Evolutionary conservation across 1,140 invertebrate genomes (phyloP).

Genomic region (Lycorma delicatula): DNA sequence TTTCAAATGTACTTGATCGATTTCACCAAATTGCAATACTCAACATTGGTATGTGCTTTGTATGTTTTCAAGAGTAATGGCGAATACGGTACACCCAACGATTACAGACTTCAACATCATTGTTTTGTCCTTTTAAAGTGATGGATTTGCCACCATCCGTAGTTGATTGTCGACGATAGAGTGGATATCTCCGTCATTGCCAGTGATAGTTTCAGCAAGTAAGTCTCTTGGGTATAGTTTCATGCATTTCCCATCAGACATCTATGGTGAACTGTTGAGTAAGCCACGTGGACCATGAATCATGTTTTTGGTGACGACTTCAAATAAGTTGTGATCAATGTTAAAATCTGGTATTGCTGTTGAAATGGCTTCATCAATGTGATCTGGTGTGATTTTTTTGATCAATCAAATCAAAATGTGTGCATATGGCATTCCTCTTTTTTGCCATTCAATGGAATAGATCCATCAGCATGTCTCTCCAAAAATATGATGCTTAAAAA

Average conservation of each 20-base stretch:
- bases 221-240: neutral
- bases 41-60: too few relatives aligned
- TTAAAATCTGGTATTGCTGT: too few relatives aligned
- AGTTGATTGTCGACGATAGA: too few relatives aligned
- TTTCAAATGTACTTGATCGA: conserved; percentile 29
- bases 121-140: neutral
- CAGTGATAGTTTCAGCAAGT: neutral
- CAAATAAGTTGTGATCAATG: too few relatives aligned
- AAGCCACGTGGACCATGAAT: too few relatives aligned
- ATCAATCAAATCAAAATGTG: conserved; percentile 32
- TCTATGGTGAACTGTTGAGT: neutral
- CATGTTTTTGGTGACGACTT: too few relatives aligned
- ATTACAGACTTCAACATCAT: neutral
- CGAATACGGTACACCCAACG: neutral
- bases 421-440: too few relatives aligned
- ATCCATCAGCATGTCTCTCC: conserved; percentile 33
- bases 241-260: too few relatives aligned
- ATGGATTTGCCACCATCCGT: too few relatives aligned
- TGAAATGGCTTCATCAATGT: conserved; percentile 26
- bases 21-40: too few relatives aligned
- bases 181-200: neutral
- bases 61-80: neutral
- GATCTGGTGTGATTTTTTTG: conserved; percentile 20
- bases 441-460: conserved; percentile 43
- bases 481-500: too few relatives aligned